These are phyloP conservation scores for Salmo trutta DNA, from an alignment of 2,797 vertebrate genomes.

Conservation along the genomic window DNA sequence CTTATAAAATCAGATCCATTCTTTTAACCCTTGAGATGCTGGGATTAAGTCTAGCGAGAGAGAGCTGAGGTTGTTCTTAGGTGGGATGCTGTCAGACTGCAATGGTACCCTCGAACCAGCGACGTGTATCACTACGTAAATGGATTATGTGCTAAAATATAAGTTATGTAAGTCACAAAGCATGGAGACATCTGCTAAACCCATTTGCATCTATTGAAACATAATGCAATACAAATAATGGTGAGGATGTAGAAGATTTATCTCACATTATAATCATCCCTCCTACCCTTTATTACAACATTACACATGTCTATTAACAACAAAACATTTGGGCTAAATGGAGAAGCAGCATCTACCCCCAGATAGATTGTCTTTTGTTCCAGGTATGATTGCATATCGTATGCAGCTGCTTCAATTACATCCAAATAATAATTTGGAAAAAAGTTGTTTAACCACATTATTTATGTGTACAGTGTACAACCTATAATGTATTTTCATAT, in stretches of 20 bases:
- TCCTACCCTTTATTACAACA: constrained; percentile 58
- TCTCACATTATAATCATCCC: constrained; percentile 55
- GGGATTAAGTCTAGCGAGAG: constrained; percentile 31
- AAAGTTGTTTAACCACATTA: neutral
- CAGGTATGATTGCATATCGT: neutral
- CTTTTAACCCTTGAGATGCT: constrained; percentile 59
- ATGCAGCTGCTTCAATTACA: neutral
- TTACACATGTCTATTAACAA: constrained; percentile 40
- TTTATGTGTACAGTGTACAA: neutral
- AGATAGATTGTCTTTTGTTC: neutral
- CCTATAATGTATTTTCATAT: neutral
- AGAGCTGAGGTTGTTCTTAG: constrained; percentile 56
- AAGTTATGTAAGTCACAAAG: constrained; percentile 66
- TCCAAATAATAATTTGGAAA: neutral
- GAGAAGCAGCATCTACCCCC: neutral
- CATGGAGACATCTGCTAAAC: constrained; percentile 63
- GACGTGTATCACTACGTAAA: constrained; percentile 53
- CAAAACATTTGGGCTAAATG: neutral
- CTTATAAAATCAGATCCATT: constrained; percentile 73
- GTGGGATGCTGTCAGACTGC: constrained; percentile 61
- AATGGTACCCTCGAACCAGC: constrained; percentile 56
- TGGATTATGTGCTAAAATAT: constrained; percentile 56
- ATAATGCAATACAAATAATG: constrained; percentile 66
- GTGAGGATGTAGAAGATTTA: constrained; percentile 55
- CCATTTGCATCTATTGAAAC: constrained; percentile 63